Conservation (phyloP, 2,888 invertebrate species). For the Pachymerium ferrugineum region DNA sequence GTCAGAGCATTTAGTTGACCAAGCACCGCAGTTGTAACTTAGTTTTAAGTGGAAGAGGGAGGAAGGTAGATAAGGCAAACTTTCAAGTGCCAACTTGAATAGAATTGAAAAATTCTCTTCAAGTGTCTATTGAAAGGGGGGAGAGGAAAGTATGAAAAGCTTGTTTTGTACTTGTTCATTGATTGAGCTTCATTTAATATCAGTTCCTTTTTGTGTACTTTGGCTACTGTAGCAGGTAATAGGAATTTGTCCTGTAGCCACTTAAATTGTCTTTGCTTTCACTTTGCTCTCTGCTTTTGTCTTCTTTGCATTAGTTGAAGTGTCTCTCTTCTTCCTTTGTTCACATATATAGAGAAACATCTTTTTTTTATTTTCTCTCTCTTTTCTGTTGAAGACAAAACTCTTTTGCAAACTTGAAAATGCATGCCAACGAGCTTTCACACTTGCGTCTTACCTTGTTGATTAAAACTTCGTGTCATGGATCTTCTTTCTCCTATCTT, state of each 20-base stretch:
- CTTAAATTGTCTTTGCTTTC: neutral
- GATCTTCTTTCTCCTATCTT: neutral
- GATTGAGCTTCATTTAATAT: neutral
- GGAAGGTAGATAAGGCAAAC: neutral
- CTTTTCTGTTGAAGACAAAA: neutral
- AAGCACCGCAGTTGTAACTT: neutral
- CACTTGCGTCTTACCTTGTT: too few relatives aligned
- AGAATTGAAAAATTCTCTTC: neutral
- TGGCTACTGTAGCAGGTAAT: neutral
- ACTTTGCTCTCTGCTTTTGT: neutral
- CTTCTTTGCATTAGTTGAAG: neutral
- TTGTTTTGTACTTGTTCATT: neutral
- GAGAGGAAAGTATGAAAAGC: neutral
- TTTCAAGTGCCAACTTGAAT: neutral
- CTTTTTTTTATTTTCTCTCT: neutral
- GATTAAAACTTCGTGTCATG: neutral
- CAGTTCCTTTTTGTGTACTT: neutral
- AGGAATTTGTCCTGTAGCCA: neutral
- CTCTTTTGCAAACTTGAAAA: neutral
- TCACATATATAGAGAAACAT: neutral
- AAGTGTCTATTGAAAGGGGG: neutral
- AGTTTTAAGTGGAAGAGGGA: neutral
- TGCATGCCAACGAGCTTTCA: neutral
- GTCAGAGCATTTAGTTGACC: slow-evolving; percentile 2
- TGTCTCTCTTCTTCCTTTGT: neutral